phyloP scores from a whole-genome alignment of 2,888 invertebrate species.

The Phaedon cochleariae region DNA sequence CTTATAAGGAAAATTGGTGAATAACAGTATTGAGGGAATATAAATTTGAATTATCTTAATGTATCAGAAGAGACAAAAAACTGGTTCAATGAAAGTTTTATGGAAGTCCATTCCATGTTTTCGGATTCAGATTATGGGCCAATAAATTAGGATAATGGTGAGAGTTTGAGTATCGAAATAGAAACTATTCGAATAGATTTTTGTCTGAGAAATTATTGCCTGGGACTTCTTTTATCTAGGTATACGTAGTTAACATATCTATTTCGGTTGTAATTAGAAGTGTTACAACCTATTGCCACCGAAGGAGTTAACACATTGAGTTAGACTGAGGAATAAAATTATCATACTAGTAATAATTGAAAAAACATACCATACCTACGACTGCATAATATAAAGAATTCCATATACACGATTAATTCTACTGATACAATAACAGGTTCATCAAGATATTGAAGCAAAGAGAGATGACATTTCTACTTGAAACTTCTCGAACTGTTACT shows the following conservation, averaged over 20 bases:
- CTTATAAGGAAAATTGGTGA: constrained; percentile 51
- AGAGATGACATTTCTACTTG: no score
- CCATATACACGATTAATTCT: no score
- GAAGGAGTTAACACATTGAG: neutral
- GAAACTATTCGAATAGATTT: constrained; percentile 24
- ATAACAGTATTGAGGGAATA: constrained; percentile 58
- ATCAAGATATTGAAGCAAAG: no score
- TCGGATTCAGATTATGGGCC: constrained; percentile 52
- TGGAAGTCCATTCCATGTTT: constrained; percentile 51
- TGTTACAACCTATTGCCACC: neutral
- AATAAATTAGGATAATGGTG: constrained; percentile 59
- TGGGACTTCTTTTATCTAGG: neutral
- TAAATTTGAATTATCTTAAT: constrained; percentile 59
- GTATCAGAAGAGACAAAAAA: constrained; percentile 55
- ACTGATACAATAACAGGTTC: no score
- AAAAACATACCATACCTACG: neutral
- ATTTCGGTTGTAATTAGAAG: neutral
- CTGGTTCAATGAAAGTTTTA: constrained; percentile 53
- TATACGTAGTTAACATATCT: neutral
- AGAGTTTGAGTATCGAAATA: constrained; percentile 48
- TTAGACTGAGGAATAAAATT: neutral
- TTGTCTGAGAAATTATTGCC: neutral
- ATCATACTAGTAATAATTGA: neutral
- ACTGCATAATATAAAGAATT: no score
- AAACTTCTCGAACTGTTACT: no score